These are phyloP conservation scores for Cyclophora albipunctata DNA, from an alignment of 2,888 invertebrate genomes.

Conservation along the genomic window DNA sequence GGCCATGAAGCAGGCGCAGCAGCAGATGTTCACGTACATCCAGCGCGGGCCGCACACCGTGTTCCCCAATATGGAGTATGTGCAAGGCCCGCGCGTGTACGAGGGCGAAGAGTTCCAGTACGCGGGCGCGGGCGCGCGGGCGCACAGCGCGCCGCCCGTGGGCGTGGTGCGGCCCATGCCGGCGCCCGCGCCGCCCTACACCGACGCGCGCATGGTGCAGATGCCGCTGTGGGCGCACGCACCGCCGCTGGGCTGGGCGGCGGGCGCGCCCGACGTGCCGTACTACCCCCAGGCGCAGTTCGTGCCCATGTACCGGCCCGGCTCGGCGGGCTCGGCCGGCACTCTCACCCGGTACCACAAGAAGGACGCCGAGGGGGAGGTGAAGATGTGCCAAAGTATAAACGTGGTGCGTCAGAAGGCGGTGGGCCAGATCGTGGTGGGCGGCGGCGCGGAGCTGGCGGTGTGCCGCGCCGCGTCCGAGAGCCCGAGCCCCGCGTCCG, in stretches of 20 bases:
- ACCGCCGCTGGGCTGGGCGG: constrained; percentile 54
- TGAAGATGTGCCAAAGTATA: constrained; percentile 71
- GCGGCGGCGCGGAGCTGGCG: constrained; percentile 63
- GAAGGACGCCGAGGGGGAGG: constrained; percentile 50
- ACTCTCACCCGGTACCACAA: constrained; percentile 65
- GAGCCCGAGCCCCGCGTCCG: constrained; percentile 62
- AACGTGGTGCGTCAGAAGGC: constrained; percentile 71
- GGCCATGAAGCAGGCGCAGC: constrained; percentile 72
- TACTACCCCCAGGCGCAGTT: constrained; percentile 66
- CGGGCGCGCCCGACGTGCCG: constrained; percentile 56
- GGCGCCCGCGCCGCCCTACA: constrained; percentile 45
- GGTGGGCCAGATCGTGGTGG: constrained; percentile 65
- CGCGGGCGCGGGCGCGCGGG: constrained; percentile 50
- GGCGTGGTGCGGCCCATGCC: constrained; percentile 54
- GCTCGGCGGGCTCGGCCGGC: constrained; percentile 67
- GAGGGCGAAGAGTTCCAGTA: constrained; percentile 59
- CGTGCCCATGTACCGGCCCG: constrained; percentile 62
- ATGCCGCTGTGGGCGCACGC: constrained; percentile 65
- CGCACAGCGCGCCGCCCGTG: constrained; percentile 58
- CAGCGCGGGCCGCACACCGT: constrained; percentile 63
- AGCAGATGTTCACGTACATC: constrained; percentile 64
- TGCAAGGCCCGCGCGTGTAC: constrained; percentile 44
- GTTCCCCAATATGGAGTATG: constrained; percentile 56
- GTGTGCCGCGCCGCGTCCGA: constrained; percentile 62
- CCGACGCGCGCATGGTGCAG: constrained; percentile 55